These are phyloP conservation scores for Pelvicachromis taeniatus DNA, from an alignment of 2,113 vertebrate genomes.

Conservation along the genomic window DNA sequence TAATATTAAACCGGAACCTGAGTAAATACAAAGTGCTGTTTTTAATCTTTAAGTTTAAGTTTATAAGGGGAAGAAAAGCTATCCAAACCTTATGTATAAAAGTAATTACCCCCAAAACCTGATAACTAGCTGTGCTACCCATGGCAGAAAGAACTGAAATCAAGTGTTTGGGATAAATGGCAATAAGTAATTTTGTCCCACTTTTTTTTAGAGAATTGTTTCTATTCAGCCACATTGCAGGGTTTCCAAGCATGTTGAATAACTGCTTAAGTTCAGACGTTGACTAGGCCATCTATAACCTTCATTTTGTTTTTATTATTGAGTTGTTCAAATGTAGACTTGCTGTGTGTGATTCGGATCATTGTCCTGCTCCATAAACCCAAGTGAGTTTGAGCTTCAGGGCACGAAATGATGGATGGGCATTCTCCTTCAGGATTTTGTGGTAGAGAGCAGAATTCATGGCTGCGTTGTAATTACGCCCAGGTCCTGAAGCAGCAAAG, in stretches of 20 bases:
- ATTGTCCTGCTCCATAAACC: neutral
- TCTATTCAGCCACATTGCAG: neutral
- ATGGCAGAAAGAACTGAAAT: neutral
- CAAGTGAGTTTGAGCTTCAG: neutral
- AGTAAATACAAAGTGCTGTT: neutral
- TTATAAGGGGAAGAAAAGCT: neutral
- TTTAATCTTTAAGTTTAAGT: neutral
- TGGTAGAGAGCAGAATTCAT: neutral
- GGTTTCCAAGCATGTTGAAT: no score
- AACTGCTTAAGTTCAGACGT: neutral
- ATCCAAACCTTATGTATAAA: neutral
- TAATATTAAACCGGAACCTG: neutral
- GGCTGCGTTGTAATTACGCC: fast-evolving
- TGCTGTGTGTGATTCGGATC: neutral
- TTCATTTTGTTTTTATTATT: neutral
- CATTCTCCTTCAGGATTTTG: neutral
- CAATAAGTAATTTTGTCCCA: neutral
- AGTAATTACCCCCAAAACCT: neutral
- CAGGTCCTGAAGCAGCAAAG: neutral
- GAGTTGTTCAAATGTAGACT: neutral
- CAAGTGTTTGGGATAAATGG: fast-evolving
- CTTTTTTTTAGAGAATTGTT: neutral
- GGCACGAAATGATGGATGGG: neutral
- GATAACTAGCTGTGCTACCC: neutral
- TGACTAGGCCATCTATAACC: neutral